Evolutionary conservation across 2,113 vertebrate genomes (phyloP), one percentile per base, ranked within the genome.

Genomic region (Catagonus wagneri): DNA sequence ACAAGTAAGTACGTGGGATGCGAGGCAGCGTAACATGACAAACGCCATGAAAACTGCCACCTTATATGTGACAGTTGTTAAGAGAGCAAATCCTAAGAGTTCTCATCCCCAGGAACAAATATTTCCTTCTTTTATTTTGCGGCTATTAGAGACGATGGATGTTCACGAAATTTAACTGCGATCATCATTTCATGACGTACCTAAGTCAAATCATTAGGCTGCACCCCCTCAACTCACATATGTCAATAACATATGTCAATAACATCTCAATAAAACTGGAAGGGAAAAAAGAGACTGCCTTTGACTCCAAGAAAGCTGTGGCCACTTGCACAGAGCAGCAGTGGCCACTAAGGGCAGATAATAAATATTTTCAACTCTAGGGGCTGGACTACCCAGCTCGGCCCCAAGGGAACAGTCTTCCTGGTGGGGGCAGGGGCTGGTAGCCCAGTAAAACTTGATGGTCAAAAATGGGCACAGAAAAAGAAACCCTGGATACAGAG

Each of bases 201-300:
- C 12, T 20, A 56, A 56, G 54, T 56, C 75, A 56, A 22, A n/a
- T 32, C 32, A 3, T 4, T n/a, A 2, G 19, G n/a, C 52, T 34
- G n/a, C 3, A 56, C 1, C 0, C 11, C 32, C 22, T n/a, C 7
- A 20, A 78, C 50, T 22, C 7, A 22, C 1, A 0, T 4, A n/a
- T 14, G 50, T n/a, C 75, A 54, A 56, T 78, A 7, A 78, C 12
- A 0, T 4, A n/a, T 14, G 50, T n/a, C 75, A 54, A 56, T 78
- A 7, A 78, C 12, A 19, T n/a, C 52, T 34, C 52, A 13, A 1
- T 3, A 78, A 54, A 54, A 54, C 75, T n/a, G 50, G 75, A 16
- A 54, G 5, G 10, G 15, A 19, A 52, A n/a, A 56, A 14, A 12
- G 16, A 34, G 54, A 12, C 16, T 34, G 7, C 20, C n/a, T 27